These are phyloP conservation scores for Diorhabda elongata DNA, from an alignment of 1,140 invertebrate species.

Conservation along the genomic window DNA sequence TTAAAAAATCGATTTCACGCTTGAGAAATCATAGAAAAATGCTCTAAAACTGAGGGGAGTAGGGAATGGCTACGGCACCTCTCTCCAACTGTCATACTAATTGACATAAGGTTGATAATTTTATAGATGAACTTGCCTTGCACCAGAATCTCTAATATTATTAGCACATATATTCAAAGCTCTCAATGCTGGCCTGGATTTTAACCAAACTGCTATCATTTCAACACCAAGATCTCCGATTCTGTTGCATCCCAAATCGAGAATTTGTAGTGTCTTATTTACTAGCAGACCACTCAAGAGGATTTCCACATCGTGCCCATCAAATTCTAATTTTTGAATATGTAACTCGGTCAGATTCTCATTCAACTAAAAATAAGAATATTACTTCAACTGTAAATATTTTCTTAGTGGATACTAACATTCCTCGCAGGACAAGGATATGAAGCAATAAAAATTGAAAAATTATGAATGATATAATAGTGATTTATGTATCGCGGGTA, in stretches of 20 bases:
- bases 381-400: too few relatives aligned
- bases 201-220: slow-evolving; percentile 52
- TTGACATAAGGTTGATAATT: too few relatives aligned
- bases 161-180: slow-evolving; percentile 54
- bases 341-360: slow-evolving; percentile 51
- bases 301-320: slow-evolving; percentile 55
- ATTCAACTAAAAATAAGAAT: slow-evolving; percentile 44
- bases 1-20: too few relatives aligned
- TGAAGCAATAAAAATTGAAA: too few relatives aligned
- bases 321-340: slow-evolving; percentile 56
- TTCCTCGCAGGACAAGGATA: too few relatives aligned
- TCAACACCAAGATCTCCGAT: slow-evolving; percentile 55
- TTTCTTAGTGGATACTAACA: too few relatives aligned
- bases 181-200: slow-evolving; percentile 47
- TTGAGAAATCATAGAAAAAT: too few relatives aligned
- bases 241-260: slow-evolving; percentile 56
- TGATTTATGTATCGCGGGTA: too few relatives aligned
- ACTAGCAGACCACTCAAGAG: slow-evolving; percentile 49
- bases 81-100: too few relatives aligned
- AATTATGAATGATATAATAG: too few relatives aligned
- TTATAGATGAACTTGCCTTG: slow-evolving; percentile 39
- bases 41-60: too few relatives aligned
- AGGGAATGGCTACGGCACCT: too few relatives aligned
- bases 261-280: slow-evolving; percentile 50
- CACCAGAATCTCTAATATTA: slow-evolving; percentile 52